phyloP scores from a whole-genome alignment of 2,888 invertebrate genomes.

The Pseudanteris insignis region DNA sequence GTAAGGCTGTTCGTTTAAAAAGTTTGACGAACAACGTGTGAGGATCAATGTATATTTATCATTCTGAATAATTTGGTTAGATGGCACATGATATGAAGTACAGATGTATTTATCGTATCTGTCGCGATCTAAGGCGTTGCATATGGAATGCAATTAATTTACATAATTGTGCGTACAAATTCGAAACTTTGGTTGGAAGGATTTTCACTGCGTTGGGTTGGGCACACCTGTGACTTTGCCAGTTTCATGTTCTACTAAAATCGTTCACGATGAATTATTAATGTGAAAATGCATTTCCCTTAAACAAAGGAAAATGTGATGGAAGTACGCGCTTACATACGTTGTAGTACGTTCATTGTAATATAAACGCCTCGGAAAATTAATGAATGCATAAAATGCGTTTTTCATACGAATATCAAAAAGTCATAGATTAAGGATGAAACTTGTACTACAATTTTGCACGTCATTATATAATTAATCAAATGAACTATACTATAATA shows the following conservation, averaged over 20 bases:
- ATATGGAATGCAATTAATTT: slow-evolving; percentile 44
- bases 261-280: slow-evolving; percentile 42
- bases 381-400: background rate
- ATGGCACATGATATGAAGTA: slow-evolving; percentile 23
- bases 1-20: too few relatives aligned
- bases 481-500: too few relatives aligned
- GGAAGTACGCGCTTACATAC: slow-evolving; percentile 19
- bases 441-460: too few relatives aligned
- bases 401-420: background rate
- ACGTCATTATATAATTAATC: too few relatives aligned
- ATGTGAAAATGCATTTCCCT: slow-evolving; percentile 34
- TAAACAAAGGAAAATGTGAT: slow-evolving; percentile 32
- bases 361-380: slow-evolving; percentile 10
- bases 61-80: slow-evolving; percentile 35
- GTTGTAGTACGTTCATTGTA: slow-evolving; percentile 23
- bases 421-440: too few relatives aligned
- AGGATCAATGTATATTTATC: slow-evolving; percentile 27
- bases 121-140: slow-evolving; percentile 35
- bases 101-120: slow-evolving; percentile 36
- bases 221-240: slow-evolving; percentile 30
- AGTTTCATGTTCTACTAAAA: slow-evolving; percentile 37
- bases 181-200: slow-evolving; percentile 41
- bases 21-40: slow-evolving; percentile 29
- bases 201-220: slow-evolving; percentile 30
- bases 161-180: slow-evolving; percentile 44